Percentiles rank a stretch among this genome's conserved stretches.
Evolutionary conservation across 2,888 invertebrate genomes (phyloP).

Genomic region (Caenorhabditis uteleia): DNA sequence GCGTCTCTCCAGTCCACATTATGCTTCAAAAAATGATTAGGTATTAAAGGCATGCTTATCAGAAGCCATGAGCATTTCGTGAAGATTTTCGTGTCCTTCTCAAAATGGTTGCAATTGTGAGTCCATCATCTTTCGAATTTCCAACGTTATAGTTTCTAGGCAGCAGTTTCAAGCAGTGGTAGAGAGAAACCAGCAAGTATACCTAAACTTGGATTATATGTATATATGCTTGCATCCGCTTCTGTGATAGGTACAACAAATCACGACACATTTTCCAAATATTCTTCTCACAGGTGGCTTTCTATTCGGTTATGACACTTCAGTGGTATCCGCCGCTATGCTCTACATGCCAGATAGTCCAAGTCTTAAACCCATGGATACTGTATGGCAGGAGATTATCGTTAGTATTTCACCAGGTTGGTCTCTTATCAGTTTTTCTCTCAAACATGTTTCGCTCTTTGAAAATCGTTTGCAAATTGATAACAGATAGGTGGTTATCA

Average conservation of each 20-base stretch:
- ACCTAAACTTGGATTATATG: conserved; percentile 50
- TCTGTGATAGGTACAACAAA: conserved; percentile 18
- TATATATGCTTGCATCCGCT: conserved; percentile 45
- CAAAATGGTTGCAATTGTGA: conserved; percentile 34
- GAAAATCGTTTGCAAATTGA: too few relatives aligned
- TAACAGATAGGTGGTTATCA: too few relatives aligned
- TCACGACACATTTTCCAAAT: conserved; percentile 10
- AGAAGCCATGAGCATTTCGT: conserved; percentile 5
- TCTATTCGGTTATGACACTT: conserved; percentile 76
- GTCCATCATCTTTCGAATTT: conserved; percentile 2
- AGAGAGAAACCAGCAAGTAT: conserved; percentile 39
- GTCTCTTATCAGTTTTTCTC: not conserved
- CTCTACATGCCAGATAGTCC: conserved; percentile 55
- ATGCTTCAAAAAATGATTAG: too few relatives aligned
- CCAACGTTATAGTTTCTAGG: conserved; percentile 9
- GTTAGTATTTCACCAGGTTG: conserved; percentile 61
- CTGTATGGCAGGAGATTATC: conserved; percentile 64
- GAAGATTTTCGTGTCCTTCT: not conserved
- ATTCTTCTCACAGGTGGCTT: conserved; percentile 54
- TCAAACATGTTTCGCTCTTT: not conserved
- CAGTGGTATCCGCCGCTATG: conserved; percentile 72
- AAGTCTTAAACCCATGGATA: conserved; percentile 52
- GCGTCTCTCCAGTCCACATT: too few relatives aligned
- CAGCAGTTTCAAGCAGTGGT: conserved; percentile 34
- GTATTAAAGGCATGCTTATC: too few relatives aligned